These are phyloP conservation scores for Macrocentrus cingulum DNA, from an alignment of 1,140 invertebrate genomes.

Conservation along the genomic window DNA sequence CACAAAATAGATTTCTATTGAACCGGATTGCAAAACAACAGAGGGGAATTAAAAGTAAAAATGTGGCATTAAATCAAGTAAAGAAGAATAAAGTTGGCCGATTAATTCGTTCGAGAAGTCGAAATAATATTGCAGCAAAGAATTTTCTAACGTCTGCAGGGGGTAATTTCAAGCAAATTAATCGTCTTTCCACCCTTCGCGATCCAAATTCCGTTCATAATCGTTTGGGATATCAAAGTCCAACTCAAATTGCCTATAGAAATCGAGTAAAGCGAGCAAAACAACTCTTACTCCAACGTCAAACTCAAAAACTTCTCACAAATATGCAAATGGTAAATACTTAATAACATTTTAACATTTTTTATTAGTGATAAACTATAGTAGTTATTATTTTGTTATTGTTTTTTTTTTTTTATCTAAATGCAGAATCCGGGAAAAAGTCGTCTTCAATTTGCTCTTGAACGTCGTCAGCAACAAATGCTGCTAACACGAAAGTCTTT, in stretches of 20 bases:
- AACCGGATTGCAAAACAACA: slow-evolving; percentile 26
- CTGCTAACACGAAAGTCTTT: slow-evolving; percentile 45
- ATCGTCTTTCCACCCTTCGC: slow-evolving; percentile 47
- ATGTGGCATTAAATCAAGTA: slow-evolving; percentile 33
- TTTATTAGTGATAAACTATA: too few species aligned
- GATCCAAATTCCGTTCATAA: slow-evolving; percentile 54
- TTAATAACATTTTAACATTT: too few species aligned
- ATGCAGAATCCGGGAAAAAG: too few species aligned
- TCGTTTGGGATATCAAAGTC: slow-evolving; percentile 53
- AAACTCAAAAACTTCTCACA: slow-evolving; percentile 46
- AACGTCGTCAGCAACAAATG: slow-evolving; percentile 43
- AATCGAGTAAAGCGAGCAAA: slow-evolving; percentile 53
- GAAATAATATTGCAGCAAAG: slow-evolving; percentile 41
- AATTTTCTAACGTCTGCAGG: slow-evolving; percentile 41
- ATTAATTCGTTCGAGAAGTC: slow-evolving; percentile 43
- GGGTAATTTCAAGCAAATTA: slow-evolving; percentile 45
- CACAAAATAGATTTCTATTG: too few species aligned
- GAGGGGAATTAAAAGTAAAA: slow-evolving; percentile 25
- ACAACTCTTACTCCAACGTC: slow-evolving; percentile 46
- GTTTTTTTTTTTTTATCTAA: too few species aligned
- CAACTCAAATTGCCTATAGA: slow-evolving; percentile 52
- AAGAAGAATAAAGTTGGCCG: slow-evolving; percentile 34
- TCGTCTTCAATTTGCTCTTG: slow-evolving; percentile 41
- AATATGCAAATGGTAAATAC: too few species aligned
- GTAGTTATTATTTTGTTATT: too few species aligned